Base-by-base conservation (phyloP, 2,888 invertebrate genomes). In the Ormyrus labotus region DNA sequence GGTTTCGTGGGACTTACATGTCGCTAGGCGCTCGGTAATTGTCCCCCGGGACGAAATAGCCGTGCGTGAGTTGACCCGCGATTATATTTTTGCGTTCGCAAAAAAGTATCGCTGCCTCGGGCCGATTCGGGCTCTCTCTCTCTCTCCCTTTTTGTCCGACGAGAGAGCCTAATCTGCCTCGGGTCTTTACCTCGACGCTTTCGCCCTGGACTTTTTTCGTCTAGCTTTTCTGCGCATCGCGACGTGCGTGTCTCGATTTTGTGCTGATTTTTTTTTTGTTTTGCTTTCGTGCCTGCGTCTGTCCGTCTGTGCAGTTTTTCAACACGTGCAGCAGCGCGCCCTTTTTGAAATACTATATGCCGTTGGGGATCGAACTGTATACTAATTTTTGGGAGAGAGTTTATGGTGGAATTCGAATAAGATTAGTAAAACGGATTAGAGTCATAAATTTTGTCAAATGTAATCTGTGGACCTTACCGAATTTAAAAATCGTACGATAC, bases 11-110 rank as follows among this genome's bases (percentile, higher is more conserved):
- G 61, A 55, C 51, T 34, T n/a, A 58, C 13, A 63, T 53, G 51
- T 11, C 65, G 53, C 75, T 70, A 81, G 81, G 75, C 78, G 69
- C 71, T 53, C 69, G 65, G 76, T 76, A 82, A 82, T 82, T 80
- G 74, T 74, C 63, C 58, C 63, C 53, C 53, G 9, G 51, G 70
- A 69, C 67, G 48, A 82, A 76, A 78, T 71, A 78, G 48, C 64
- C 64, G 48, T 61, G 57, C 58, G 63, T 55, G 71, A 53, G 63
- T 47, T 57, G 51, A 45, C 70, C 34, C 55, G 11, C 69, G 34
- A 34, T 34, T 34, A 34, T 60, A 48, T 63, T 63, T 60, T 34
- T 69, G 79, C 67, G 53, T 71, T 70, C 51, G 55, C 65, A 70
- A 75, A 74, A 80, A 80, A 80, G 60, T 34, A 34, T 34, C 34